Evolutionary conservation across 2,797 vertebrate genomes (phyloP), one percentile per base, ranked within the genome.

Genomic region (Triplophysa bombifrons): DNA sequence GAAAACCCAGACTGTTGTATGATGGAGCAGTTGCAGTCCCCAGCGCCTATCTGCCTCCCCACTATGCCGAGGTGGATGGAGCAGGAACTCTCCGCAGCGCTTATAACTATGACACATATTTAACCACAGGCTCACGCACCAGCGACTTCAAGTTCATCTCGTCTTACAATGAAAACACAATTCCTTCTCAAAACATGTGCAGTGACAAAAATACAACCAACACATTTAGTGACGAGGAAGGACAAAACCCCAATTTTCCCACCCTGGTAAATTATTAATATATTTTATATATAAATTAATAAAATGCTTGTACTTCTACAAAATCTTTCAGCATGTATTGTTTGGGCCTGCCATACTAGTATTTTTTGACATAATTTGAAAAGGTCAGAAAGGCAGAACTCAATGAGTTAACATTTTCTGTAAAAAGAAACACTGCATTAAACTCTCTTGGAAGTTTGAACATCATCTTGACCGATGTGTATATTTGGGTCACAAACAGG

Each of bases 131-230:
- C 61, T 64, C 61, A 1, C 27, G 16, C 30, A 64, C 16, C 27
- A 64, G 61, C 17, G 30, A 64, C 61, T 38, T 64, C 30, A 64
- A 64, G 16, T 63, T 63, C 16, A 27, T 63, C 14, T 30, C 25
- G 1, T 63, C 60, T 8, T 63, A 63, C 8, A 61, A 63, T 63
- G 27, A 63, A 30, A 17, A 34, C 60, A 34, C 60, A 19, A 0
- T 63, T 63, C 89, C 60, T 34, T 68, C 48, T 19, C 46, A 72
- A 20, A 82, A 77, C 20, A 72, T 81, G 13, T 48, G 13, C 46
- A 48, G 46, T 13, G 13, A 14, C 12, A 48, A 14, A 4, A 34
- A 63, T 20, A 64, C 68, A 48, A 56, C 68, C 66, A 64, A n/a
- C 48, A 20, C 25, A 25, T 65, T 3, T 44, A 63, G 38, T 30